These are phyloP conservation scores for Eledona agricola DNA, from an alignment of 2,888 invertebrate species.

Conservation along the genomic window DNA sequence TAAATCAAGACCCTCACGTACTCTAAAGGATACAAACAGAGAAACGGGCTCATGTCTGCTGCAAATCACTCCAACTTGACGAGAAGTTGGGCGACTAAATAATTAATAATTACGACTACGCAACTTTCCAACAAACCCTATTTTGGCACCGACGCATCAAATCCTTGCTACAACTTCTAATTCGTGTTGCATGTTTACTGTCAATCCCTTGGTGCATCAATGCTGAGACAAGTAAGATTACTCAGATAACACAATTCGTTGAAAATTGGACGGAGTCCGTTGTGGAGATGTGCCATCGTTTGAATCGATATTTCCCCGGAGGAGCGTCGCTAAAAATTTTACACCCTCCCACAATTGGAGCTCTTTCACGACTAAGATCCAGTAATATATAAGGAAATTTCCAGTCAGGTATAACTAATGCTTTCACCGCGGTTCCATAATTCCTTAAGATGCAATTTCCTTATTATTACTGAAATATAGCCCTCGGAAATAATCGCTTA, in stretches of 20 bases:
- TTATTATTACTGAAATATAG: slow-evolving; percentile 38
- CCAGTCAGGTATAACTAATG: slow-evolving; percentile 22
- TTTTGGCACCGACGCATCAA: too few species aligned
- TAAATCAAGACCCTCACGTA: slow-evolving; percentile 32
- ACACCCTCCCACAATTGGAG: too few species aligned
- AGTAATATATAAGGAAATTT: slow-evolving; percentile 29
- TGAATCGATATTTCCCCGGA: slow-evolving; percentile 13
- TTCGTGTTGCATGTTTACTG: too few species aligned
- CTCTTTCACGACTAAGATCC: slow-evolving; percentile 27
- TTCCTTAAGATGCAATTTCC: slow-evolving; percentile 38
- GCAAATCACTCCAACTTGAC: slow-evolving; percentile 4
- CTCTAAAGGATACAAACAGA: slow-evolving; percentile 25
- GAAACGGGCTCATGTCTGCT: slow-evolving; percentile 11
- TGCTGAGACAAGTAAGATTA: slow-evolving; percentile 10
- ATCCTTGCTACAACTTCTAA: too few species aligned
- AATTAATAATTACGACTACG: too few species aligned
- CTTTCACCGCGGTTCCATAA: slow-evolving; percentile 27
- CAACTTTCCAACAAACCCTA: too few species aligned
- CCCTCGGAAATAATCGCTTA: slow-evolving; percentile 35
- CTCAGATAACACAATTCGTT: too few species aligned
- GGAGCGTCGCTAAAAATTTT: slow-evolving; percentile 8
- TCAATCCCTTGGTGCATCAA: too few species aligned
- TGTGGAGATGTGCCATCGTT: too few species aligned
- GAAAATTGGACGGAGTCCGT: too few species aligned
- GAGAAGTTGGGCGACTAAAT: too few species aligned